A percentile compares a stretch with the other conserved stretches of the same genome.
These are phyloP conservation scores for Dipodomys merriami DNA, from an alignment of 2,113 vertebrate species.

Conservation along the genomic window DNA sequence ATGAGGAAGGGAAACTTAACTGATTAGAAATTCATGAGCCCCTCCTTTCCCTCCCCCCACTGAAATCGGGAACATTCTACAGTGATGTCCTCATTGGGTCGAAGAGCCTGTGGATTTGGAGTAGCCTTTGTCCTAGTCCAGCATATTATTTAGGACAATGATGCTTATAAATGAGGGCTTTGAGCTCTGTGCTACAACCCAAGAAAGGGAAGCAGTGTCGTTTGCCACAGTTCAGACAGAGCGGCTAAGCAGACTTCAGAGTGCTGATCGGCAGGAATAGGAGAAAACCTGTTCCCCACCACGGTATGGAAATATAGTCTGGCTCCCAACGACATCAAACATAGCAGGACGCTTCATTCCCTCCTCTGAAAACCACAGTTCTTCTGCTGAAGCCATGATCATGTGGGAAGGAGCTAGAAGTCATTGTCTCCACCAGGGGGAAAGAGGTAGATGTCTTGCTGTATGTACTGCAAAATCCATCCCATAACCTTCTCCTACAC, in stretches of 20 bases:
- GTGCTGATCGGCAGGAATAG: neutral
- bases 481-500: neutral
- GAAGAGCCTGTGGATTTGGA: slow-evolving; percentile 55
- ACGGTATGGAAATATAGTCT: neutral
- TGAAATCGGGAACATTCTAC: slow-evolving; percentile 34
- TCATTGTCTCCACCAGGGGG: neutral
- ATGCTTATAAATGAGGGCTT: slow-evolving; percentile 51
- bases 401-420: neutral
- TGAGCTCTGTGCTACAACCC: slow-evolving; percentile 3
- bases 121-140: slow-evolving; percentile 29
- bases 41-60: neutral
- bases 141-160: slow-evolving; percentile 70
- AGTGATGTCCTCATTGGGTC: slow-evolving; percentile 34
- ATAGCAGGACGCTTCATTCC: too few species aligned
- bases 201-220: neutral
- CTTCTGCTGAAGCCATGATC: neutral
- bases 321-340: neutral
- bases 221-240: neutral
- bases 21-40: slow-evolving; percentile 37
- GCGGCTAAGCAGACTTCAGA: neutral
- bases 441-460: neutral
- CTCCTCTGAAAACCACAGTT: neutral
- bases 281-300: accelerated
- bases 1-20: slow-evolving; percentile 25
- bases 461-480: neutral